These are phyloP conservation scores for Erannis defoliaria DNA, from an alignment of 2,888 invertebrate genomes.

Conservation along the genomic window DNA sequence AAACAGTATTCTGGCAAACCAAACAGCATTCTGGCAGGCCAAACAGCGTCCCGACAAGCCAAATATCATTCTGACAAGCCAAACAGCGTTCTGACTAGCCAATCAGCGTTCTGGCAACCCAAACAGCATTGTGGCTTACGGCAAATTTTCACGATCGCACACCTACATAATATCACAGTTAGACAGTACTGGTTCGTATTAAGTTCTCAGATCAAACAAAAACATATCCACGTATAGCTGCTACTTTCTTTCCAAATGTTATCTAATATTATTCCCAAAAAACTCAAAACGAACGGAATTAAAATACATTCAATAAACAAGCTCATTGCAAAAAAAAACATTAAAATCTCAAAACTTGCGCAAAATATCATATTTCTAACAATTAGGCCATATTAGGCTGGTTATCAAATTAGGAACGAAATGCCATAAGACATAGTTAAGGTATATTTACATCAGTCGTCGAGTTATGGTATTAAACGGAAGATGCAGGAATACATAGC, in stretches of 20 bases:
- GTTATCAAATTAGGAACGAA: slow-evolving; percentile 29
- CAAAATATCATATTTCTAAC: slow-evolving; percentile 11
- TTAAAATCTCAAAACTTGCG: slow-evolving; percentile 21
- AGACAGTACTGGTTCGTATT: not conserved
- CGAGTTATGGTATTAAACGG: slow-evolving; percentile 1
- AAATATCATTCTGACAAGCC: too few relatives aligned
- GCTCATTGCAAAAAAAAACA: slow-evolving; percentile 8
- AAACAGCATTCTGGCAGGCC: too few relatives aligned
- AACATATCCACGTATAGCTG: not conserved
- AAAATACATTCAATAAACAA: slow-evolving; percentile 8
- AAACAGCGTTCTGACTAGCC: too few relatives aligned
- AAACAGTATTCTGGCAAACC: too few relatives aligned
- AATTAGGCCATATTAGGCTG: slow-evolving; percentile 27
- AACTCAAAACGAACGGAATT: not conserved
- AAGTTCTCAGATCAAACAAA: not conserved
- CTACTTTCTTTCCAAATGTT: not conserved
- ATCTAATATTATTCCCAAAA: not conserved
- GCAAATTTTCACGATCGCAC: too few relatives aligned
- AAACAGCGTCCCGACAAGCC: too few relatives aligned
- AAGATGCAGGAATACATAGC: slow-evolving; percentile 2
- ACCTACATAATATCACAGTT: not conserved
- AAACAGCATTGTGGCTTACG: too few relatives aligned
- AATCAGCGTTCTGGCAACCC: too few relatives aligned
- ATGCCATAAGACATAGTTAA: slow-evolving; percentile 18
- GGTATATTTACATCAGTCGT: slow-evolving; percentile 24